Evolutionary conservation across 64 coral and sea anemone species (phyloP).

Genomic region (Montipora sp.): DNA sequence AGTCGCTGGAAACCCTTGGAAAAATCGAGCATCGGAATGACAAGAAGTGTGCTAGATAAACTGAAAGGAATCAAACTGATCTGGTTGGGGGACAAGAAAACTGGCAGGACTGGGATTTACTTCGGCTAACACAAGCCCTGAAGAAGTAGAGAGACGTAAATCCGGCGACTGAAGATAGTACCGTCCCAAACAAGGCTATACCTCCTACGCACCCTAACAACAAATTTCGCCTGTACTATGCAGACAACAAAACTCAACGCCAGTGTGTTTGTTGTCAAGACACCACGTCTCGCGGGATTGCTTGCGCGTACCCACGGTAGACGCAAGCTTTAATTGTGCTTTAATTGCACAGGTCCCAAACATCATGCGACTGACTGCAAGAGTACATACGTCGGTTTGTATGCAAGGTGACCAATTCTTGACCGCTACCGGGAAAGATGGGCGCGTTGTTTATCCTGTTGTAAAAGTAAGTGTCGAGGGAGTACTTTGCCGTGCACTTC

Average conservation of each 20-base stretch:
- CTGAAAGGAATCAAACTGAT: conserved; percentile 11
- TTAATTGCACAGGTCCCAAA: not conserved
- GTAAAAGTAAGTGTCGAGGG: too few species aligned
- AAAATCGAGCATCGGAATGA: too few species aligned
- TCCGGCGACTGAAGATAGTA: not conserved
- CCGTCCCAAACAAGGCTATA: too few species aligned
- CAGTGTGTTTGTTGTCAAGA: conserved; percentile 34
- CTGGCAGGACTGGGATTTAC: conserved; percentile 41
- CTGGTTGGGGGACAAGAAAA: conserved; percentile 13
- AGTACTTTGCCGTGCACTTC: not conserved
- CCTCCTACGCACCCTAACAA: too few species aligned
- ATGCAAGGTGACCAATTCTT: too few species aligned
- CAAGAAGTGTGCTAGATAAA: too few species aligned
- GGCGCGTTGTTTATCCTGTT: too few species aligned
- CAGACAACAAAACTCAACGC: not conserved
- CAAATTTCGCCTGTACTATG: not conserved
- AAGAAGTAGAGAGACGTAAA: not conserved
- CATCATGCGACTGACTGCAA: conserved; percentile 25
- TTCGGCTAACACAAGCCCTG: not conserved
- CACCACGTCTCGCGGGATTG: not conserved
- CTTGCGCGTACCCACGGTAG: not conserved
- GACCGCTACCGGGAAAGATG: too few species aligned
- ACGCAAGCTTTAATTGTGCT: not conserved
- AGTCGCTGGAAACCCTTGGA: not conserved
- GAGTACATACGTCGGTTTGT: conserved; percentile 33